These are phyloP conservation scores for Cheilosia grossa DNA, from an alignment of 2,888 invertebrate genomes.

Conservation along the genomic window DNA sequence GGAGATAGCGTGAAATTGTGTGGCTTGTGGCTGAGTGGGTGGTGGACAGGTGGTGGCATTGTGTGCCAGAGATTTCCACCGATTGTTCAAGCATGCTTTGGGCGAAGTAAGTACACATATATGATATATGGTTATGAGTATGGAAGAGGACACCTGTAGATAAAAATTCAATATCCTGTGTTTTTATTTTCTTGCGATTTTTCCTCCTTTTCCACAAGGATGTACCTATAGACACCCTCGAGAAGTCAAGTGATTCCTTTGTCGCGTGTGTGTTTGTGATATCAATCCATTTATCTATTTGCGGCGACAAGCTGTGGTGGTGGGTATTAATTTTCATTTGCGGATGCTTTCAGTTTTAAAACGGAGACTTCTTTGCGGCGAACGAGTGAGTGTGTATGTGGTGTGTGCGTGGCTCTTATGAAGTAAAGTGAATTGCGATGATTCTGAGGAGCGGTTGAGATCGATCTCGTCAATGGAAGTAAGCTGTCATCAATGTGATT, in stretches of 20 bases:
- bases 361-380: slow-evolving; percentile 40
- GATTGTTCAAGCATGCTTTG: neutral
- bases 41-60: slow-evolving; percentile 27
- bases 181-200: slow-evolving; percentile 57
- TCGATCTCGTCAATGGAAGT: slow-evolving; percentile 31
- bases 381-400: slow-evolving; percentile 1
- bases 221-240: neutral
- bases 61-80: slow-evolving; percentile 41
- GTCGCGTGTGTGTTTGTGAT: slow-evolving; percentile 12
- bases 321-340: slow-evolving; percentile 56
- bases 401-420: neutral
- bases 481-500: slow-evolving; percentile 44
- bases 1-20: slow-evolving; percentile 68
- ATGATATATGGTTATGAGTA: slow-evolving; percentile 21
- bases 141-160: slow-evolving; percentile 76
- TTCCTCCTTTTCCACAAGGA: slow-evolving; percentile 4
- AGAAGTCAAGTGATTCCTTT: slow-evolving; percentile 40
- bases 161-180: slow-evolving; percentile 78
- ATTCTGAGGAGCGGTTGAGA: slow-evolving; percentile 21
- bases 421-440: slow-evolving; percentile 45
- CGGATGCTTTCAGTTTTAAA: slow-evolving; percentile 58
- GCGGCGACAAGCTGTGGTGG: slow-evolving; percentile 7
- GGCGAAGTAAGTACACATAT: slow-evolving; percentile 5
- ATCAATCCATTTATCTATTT: slow-evolving; percentile 70
- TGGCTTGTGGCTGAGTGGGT: slow-evolving; percentile 50